A percentile compares a stretch with the other conserved stretches of the same genome.
These are phyloP conservation scores for Cyanoramphus novaezelandiae DNA, from an alignment of 2,113 vertebrate genomes.

Conservation along the genomic window DNA sequence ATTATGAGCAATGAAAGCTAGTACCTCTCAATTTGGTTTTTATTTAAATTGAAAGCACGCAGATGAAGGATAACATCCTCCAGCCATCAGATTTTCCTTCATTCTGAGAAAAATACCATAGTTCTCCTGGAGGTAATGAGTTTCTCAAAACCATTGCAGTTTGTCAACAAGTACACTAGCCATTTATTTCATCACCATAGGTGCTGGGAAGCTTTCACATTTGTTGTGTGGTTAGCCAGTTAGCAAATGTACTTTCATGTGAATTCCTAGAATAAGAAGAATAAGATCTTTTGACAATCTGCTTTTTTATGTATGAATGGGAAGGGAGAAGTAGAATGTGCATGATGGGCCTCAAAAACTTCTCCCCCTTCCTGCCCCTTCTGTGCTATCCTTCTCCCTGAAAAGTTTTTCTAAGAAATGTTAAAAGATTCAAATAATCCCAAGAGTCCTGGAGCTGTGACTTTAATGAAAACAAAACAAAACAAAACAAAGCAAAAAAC, in stretches of 20 bases:
- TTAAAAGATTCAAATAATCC: neutral
- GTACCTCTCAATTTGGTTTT: constrained; percentile 21
- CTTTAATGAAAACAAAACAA: neutral
- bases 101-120: constrained; percentile 13
- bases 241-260: neutral
- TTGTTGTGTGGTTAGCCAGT: neutral
- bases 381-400: neutral
- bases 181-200: neutral
- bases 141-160: neutral
- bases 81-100: neutral
- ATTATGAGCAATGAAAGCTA: constrained; percentile 2
- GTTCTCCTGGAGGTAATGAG: neutral
- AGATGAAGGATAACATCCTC: constrained; percentile 27
- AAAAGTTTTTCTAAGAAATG: neutral
- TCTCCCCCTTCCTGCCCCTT: rapidly evolving
- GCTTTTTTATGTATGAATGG: neutral
- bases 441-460: neutral
- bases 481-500: neutral
- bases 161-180: neutral
- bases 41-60: constrained; percentile 6
- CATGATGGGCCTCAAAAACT: neutral
- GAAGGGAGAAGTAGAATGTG: neutral
- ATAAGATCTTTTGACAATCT: neutral
- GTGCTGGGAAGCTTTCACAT: neutral
- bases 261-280: neutral